Evolutionary conservation across 2,113 vertebrate species (phyloP).

Genomic region (Falco punctatus): DNA sequence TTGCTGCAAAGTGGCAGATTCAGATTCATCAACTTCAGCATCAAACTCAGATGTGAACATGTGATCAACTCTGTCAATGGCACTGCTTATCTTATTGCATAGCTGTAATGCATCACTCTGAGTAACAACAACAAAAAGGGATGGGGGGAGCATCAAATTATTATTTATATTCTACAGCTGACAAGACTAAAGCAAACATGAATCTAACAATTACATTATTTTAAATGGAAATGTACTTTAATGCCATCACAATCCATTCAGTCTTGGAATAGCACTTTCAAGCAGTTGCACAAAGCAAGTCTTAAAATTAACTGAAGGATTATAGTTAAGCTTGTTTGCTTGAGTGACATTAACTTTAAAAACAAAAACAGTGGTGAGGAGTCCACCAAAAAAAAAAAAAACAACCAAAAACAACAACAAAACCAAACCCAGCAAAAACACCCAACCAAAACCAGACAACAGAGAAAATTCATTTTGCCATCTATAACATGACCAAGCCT

Average conservation of each 20-base stretch:
- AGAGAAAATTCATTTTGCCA: background rate
- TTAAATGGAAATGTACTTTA: background rate
- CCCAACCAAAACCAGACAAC: background rate
- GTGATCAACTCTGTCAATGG: conserved; percentile 92
- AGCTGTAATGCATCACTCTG: conserved; percentile 92
- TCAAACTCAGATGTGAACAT: conserved; percentile 95
- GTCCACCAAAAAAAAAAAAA: background rate
- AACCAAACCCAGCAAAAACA: background rate
- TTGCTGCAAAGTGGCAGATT: conserved; percentile 91
- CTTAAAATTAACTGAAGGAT: background rate
- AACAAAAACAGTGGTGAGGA: background rate
- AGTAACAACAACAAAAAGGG: conserved; percentile 16
- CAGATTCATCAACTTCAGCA: conserved; percentile 91
- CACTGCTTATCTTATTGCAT: conserved; percentile 91
- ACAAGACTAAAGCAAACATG: background rate
- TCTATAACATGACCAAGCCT: background rate
- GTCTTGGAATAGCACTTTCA: background rate
- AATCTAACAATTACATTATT: background rate
- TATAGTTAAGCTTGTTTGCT: background rate
- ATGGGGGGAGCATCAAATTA: background rate
- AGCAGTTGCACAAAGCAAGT: background rate
- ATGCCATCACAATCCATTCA: background rate
- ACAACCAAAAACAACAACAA: background rate
- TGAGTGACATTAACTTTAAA: background rate
- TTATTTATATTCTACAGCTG: background rate